Evolutionary conservation across 2,113 vertebrate genomes (phyloP), one percentile per base, ranked within the genome.

Genomic region (Periophthalmodon schlosseri): DNA sequence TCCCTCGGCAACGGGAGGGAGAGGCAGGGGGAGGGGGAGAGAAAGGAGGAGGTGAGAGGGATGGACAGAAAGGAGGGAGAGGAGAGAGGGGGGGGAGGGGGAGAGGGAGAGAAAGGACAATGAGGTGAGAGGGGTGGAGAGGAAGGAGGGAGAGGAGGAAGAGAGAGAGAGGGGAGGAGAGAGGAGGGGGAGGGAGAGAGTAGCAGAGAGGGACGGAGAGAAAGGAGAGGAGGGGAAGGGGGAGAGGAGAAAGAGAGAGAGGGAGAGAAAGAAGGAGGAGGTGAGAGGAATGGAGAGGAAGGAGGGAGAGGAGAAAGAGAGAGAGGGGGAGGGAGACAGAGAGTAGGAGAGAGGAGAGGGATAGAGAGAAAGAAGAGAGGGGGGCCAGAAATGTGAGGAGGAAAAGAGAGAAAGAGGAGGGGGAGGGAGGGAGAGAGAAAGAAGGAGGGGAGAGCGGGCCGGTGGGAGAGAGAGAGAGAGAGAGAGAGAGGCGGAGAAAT

Each of bases 1-100:
- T 90, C 87, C 87, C 91, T 92, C 91, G 92, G 93, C 92, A 92
- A 82, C 86, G 86, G 13, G 56, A 57, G 2, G 2, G 52, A 15
- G 16, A 20, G 50, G 18, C n/a, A 20, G 18, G 16, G 18, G 6
- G 50, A 20, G 6, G 16, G 6, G 12, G 5, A 18, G 13, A 18
- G 16, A 18, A 16, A 5, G 49, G 15, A 14, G 15, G 6, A 14
- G 15, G 49, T 0, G 49, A 18, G 15, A 50, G 13, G 2, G 13
- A 14, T 13, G 16, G 49, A 6, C 2, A 50, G 49, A 14, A 16
- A 50, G 47, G 13, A 3, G 47, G 3, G 3, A 36, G 6, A 6
- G 6, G 34, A 6, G 86, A 13, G 47, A 50, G 3, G 5, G 16
- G 20, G 18, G 7, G 20, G 20, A 21, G 9, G 52, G 9, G 18